These are phyloP conservation scores for Chlamydotis undulata DNA, from an alignment of 2,113 vertebrate genomes.

Conservation along the genomic window DNA sequence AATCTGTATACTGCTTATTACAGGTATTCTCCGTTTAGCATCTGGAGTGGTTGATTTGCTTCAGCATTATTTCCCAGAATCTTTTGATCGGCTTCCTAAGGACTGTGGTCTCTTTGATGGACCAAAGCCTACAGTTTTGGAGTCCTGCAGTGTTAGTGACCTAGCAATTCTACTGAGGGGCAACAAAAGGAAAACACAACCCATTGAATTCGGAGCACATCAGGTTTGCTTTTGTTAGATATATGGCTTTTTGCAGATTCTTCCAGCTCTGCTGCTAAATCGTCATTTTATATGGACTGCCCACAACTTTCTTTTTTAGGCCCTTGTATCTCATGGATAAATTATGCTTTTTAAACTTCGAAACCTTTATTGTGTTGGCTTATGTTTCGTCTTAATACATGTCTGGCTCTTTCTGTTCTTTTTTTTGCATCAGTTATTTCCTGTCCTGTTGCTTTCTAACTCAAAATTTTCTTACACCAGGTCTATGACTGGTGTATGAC, in stretches of 20 bases:
- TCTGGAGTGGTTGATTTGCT: constrained; percentile 84
- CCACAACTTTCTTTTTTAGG: background rate
- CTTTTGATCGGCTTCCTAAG: constrained; percentile 83
- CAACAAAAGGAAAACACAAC: constrained; percentile 84
- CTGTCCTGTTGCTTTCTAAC: background rate
- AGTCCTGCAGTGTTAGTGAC: constrained; percentile 83
- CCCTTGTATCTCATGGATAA: background rate
- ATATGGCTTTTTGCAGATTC: background rate
- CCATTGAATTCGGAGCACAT: constrained; percentile 86
- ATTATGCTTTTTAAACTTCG: background rate
- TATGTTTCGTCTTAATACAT: background rate
- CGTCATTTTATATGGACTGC: background rate
- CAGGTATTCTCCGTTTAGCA: constrained; percentile 81
- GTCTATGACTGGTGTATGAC: background rate
- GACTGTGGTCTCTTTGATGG: constrained; percentile 82
- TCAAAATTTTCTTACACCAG: background rate
- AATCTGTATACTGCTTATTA: background rate
- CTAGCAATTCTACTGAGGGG: constrained; percentile 83
- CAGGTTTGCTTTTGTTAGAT: constrained; percentile 72
- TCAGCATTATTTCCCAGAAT: constrained; percentile 83
- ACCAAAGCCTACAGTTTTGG: constrained; percentile 78
- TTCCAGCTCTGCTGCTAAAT: background rate
- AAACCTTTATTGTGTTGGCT: background rate
- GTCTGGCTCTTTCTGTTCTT: background rate
- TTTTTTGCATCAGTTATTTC: background rate